Evolutionary conservation across 2,797 vertebrate genomes (phyloP), one percentile per base, ranked within the genome.

Genomic region (Pangasius krempfi): DNA sequence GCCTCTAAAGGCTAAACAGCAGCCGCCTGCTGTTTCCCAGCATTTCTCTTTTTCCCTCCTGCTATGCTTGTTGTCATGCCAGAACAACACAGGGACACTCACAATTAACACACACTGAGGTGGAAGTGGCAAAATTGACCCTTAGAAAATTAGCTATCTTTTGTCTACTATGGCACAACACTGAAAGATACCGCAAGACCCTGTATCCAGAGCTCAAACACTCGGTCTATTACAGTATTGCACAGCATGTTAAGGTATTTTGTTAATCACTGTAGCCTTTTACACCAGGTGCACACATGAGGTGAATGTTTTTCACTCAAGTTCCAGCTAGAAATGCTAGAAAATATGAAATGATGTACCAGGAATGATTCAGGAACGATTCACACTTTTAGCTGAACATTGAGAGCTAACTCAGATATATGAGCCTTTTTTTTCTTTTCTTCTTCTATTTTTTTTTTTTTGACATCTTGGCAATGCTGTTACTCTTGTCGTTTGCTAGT

Each of bases 1-100:
- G 92, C 93, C 93, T 94, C 83, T 78, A 90, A 89, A 91, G 79
- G 87, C 84, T 86, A 88, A 44, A 40, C 87, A 84, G 91, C 87
- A 80, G 84, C 80, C 76, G 56, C 73, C 33, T 56, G 76, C 44
- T 47, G 60, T 79, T 58, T 78, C 85, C 58, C 54, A 50, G 70
- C 82, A 84, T 58, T 86, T 62, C 70, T 66, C 50, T 76, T 60
- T 79, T 68, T 73, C 50, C 82, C 37, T 60, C 84, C 79, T 60
- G 56, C 86, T 82, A 64, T 27, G 85, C 78, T 62, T 54, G 64
- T 80, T 64, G 82, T 22, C 58, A 79, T 0, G 30, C 80, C 66
- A 81, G 73, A 86, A 12, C 27, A 84, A 85, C 40, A 79, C 47
- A n/a, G 14, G 54, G 58, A 73, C 62, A 13, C 50, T 76, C 44